Evolutionary conservation across 2,113 vertebrate species (phyloP).

Genomic region (Protomyctophum bolini): DNA sequence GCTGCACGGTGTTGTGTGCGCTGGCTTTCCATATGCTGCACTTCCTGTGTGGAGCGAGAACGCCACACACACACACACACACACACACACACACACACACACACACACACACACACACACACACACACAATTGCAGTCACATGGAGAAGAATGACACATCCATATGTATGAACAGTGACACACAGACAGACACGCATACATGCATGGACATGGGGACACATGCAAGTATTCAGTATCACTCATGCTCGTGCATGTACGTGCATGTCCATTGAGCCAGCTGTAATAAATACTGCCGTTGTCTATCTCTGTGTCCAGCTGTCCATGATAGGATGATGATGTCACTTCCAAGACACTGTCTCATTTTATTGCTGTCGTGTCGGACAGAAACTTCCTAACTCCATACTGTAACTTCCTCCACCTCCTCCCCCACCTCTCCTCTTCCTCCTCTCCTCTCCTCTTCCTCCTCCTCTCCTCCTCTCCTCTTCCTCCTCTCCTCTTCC

Average conservation of each 20-base stretch:
- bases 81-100: too few species aligned
- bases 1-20: too few species aligned
- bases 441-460: neutral
- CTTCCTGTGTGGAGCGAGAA: too few species aligned
- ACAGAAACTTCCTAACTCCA: too few species aligned
- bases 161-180: too few species aligned
- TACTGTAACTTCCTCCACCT: conserved; percentile 13
- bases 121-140: too few species aligned
- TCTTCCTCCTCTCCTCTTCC: neutral
- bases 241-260: neutral
- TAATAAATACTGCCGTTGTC: neutral
- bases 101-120: too few species aligned
- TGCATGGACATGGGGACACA: neutral
- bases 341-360: neutral
- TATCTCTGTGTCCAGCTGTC: neutral
- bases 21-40: too few species aligned
- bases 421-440: neutral
- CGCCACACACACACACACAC: too few species aligned
- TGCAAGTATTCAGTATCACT: neutral
- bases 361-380: too few species aligned
- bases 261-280: neutral
- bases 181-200: neutral
- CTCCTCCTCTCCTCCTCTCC: neutral
- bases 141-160: too few species aligned
- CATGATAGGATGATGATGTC: neutral